These are phyloP conservation scores for Paramuricea clavata DNA, from an alignment of 92 coral and sea anemone species.

Conservation along the genomic window DNA sequence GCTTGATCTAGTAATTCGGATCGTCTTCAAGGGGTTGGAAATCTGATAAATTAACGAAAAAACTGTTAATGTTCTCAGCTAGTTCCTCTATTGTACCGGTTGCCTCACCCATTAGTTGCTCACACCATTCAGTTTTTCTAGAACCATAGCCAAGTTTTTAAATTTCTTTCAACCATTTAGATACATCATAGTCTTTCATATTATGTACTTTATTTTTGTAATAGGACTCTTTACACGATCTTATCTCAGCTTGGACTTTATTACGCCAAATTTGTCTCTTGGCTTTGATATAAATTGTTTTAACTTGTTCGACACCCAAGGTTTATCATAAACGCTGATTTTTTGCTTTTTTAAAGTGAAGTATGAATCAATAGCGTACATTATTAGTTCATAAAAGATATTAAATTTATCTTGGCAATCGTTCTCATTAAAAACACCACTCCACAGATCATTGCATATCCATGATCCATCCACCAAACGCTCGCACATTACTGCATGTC, in stretches of 20 bases:
- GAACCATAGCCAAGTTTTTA: neutral
- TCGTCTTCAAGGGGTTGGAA: neutral
- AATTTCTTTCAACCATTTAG: slow-evolving; percentile 35
- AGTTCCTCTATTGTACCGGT: no score
- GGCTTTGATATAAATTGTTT: neutral
- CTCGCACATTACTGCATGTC: no score
- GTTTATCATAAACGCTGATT: neutral
- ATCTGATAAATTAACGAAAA: neutral
- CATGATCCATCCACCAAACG: no score
- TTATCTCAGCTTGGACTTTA: no score
- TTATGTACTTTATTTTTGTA: no score
- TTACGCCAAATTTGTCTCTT: no score
- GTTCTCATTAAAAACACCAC: neutral
- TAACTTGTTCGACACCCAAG: neutral
- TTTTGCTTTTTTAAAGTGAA: neutral
- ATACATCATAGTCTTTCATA: no score
- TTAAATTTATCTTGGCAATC: no score
- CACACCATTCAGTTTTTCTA: neutral
- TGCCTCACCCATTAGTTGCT: no score
- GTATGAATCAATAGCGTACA: neutral
- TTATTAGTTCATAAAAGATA: neutral
- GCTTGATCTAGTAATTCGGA: neutral
- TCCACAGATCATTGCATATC: neutral
- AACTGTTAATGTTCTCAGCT: slow-evolving; percentile 6
- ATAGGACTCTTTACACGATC: no score